Base-by-base conservation (phyloP, 2,797 vertebrate genomes). In the Eulemur mongoz region DNA sequence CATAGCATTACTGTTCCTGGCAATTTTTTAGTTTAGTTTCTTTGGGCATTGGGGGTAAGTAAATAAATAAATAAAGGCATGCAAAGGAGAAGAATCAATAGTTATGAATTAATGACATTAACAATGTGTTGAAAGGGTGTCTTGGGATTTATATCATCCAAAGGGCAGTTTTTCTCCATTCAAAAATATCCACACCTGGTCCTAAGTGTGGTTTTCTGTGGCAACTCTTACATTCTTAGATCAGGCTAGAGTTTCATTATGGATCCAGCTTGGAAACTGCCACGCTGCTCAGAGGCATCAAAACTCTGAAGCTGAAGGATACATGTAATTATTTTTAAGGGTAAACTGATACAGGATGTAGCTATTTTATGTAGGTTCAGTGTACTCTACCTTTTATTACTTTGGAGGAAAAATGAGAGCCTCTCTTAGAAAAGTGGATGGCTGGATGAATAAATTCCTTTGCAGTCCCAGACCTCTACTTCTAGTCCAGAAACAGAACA, bases 111-210 rank as follows among this genome's bases (percentile, higher is more conserved):
- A 70, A 82, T 57, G 61, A 40, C 40, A 54, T 59, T 86, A 73
- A 63, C 11, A 67, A 61, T 7, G 35, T 88, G 30, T 32, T 52
- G 32, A 76, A 93, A 59, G 65, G 20, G 10, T n/a, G 20, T 88
- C 89, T 72, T 54, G 69, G 54, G 20, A 70, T n/a, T 88, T 57
- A 35, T 9, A 78, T 23, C 72, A 91, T 18, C 32, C 69, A 65
- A 83, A 95, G 65, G 72, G 43, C 72, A 91, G 45, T 40, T 82
- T 59, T 92, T 85, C 32, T 94, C 17, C 54, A 45, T 50, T 87
- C 25, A 52, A 57, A 79, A 83, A 20, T 48, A 48, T 20, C 25
- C 48, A 86, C 2, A 63, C 25, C 78, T 32, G 43, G 43, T 40
- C 61, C 59, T 38, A 27, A 69, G n/a, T 32, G 30, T 84, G 73